Evolutionary conservation across 2,888 invertebrate species (phyloP).

Genomic region (Apodemia duryi): DNA sequence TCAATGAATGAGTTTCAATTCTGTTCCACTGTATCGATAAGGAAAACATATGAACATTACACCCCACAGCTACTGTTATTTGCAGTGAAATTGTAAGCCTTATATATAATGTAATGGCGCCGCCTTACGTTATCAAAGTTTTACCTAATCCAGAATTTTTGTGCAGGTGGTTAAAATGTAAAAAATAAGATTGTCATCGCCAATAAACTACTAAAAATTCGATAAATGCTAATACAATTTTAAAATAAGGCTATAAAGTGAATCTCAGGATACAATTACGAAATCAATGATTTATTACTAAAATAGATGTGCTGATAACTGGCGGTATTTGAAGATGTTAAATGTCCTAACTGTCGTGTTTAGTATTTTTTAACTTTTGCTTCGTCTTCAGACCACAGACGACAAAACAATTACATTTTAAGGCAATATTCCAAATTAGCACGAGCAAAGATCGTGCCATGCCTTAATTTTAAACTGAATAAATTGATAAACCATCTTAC

Average conservation of each 20-base stretch:
- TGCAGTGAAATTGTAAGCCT: slow-evolving; percentile 2
- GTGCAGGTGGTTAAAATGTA: not conserved
- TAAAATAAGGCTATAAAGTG: not conserved
- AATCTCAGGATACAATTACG: not conserved
- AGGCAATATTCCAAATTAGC: no score
- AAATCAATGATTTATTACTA: not conserved
- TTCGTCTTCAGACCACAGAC: no score
- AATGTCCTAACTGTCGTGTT: no score
- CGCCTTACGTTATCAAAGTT: not conserved
- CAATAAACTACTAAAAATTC: not conserved
- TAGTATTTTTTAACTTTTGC: no score
- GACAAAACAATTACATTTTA: no score
- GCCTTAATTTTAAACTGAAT: no score
- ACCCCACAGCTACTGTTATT: not conserved
- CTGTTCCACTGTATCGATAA: not conserved
- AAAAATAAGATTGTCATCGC: not conserved
- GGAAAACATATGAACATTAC: not conserved
- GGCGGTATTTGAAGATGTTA: no score
- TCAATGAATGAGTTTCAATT: slow-evolving; percentile 76
- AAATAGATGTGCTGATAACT: no score
- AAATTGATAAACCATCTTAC: no score
- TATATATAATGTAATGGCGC: not conserved
- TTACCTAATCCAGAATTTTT: not conserved
- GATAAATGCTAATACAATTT: no score
- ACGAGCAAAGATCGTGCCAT: no score